phyloP scores from a whole-genome alignment of 2,888 invertebrate species.

The Cephus pygmeus region DNA sequence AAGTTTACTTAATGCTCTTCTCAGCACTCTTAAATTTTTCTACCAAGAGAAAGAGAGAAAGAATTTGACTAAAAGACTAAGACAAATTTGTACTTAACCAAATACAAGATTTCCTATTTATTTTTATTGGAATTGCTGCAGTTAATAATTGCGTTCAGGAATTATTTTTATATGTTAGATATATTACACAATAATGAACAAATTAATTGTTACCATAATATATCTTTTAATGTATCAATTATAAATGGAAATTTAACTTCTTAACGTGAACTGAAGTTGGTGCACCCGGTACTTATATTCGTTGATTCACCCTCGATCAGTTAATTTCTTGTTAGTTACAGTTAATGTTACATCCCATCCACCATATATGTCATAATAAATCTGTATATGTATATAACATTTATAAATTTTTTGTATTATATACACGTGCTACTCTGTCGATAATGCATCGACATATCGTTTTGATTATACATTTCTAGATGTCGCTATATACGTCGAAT shows the following conservation, averaged over 20 bases:
- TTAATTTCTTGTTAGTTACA: not conserved
- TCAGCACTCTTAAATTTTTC: slow-evolving; percentile 1
- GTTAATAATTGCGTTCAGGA: not conserved
- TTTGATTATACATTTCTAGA: not conserved
- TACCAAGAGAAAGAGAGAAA: not conserved
- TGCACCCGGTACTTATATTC: not conserved
- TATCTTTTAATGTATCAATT: not conserved
- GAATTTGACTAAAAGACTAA: not conserved
- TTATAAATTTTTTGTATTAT: not conserved
- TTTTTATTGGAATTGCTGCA: not conserved
- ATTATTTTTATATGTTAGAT: not conserved
- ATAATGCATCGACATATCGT: not conserved
- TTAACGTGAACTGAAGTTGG: not conserved
- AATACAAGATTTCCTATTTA: not conserved
- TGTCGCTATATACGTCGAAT: not conserved
- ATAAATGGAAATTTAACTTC: not conserved
- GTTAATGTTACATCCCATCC: slow-evolving; percentile 32
- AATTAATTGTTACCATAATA: not conserved
- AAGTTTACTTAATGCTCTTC: not conserved
- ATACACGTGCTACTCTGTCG: not conserved
- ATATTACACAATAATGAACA: not conserved
- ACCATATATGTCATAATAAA: slow-evolving; percentile 26
- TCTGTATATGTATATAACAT: not conserved
- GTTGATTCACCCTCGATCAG: not conserved
- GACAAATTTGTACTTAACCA: not conserved